These are phyloP conservation scores for Pteruthius melanotis DNA, from an alignment of 2,113 vertebrate genomes.

Conservation along the genomic window DNA sequence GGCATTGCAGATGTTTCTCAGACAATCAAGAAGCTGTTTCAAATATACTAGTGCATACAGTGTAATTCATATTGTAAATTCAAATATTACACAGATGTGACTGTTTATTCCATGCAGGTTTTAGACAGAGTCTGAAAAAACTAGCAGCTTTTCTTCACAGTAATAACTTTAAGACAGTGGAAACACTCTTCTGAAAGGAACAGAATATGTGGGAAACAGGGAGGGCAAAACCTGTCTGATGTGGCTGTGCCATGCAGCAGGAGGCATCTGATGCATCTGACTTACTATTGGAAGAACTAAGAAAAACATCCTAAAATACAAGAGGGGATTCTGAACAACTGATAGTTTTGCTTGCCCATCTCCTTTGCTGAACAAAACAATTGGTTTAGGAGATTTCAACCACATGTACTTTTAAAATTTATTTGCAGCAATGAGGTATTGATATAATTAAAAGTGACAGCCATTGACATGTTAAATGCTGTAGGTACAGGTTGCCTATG, in stretches of 20 bases:
- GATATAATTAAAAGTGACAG: background rate
- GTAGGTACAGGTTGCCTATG: background rate
- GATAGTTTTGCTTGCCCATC: background rate
- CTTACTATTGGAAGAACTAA: background rate
- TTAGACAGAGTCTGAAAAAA: background rate
- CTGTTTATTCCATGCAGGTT: background rate
- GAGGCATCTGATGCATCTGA: background rate
- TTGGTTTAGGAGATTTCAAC: background rate
- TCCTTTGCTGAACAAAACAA: background rate
- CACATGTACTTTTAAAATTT: background rate
- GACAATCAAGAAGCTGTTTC: background rate
- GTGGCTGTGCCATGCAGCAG: background rate
- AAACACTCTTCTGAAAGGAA: background rate
- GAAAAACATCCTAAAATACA: background rate
- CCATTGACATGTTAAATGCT: background rate
- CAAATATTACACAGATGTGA: background rate
- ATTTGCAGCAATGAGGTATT: rapidly evolving
- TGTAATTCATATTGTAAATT: background rate
- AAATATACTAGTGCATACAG: background rate
- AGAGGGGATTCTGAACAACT: background rate
- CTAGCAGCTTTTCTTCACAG: background rate
- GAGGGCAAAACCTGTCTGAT: background rate
- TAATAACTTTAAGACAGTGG: background rate
- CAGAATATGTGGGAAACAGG: background rate
- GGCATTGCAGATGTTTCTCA: background rate